phyloP scores from a whole-genome alignment of 2,113 vertebrate species.

The Rhinoptilus africanus region DNA sequence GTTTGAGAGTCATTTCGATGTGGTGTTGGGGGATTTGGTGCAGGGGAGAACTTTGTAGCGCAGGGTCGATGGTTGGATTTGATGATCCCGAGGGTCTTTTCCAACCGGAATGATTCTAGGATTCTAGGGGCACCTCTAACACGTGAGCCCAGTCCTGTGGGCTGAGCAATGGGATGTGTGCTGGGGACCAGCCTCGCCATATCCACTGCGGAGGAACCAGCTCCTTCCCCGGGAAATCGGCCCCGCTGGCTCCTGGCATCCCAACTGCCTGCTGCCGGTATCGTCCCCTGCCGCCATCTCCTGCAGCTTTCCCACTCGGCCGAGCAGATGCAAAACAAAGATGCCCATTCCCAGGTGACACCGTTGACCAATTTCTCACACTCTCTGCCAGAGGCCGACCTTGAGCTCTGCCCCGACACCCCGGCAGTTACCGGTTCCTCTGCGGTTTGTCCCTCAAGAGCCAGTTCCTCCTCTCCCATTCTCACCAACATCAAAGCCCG shows the following conservation, averaged over 20 bases:
- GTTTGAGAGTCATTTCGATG: too few relatives aligned
- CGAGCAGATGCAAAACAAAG: background rate
- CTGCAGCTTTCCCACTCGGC: background rate
- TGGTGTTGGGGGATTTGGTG: too few relatives aligned
- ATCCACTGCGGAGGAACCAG: fast-evolving
- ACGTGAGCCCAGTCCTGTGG: fast-evolving
- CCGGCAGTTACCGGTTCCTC: fast-evolving
- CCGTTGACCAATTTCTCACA: fast-evolving
- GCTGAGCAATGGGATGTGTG: background rate
- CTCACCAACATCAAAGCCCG: background rate
- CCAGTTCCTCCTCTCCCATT: background rate
- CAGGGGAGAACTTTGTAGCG: too few relatives aligned
- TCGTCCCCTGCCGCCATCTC: background rate
- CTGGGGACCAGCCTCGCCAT: background rate
- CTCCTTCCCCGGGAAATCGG: background rate
- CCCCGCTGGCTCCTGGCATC: background rate
- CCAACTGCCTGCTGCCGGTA: background rate
- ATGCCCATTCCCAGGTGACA: background rate
- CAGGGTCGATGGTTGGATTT: too few relatives aligned
- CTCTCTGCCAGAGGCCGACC: background rate
- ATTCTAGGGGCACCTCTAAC: background rate
- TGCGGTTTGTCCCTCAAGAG: fast-evolving
- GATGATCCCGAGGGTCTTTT: too few relatives aligned
- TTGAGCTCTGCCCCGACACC: background rate
- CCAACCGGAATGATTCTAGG: too few relatives aligned